Conservation (phyloP, 2,797 vertebrate genomes). For the Simalia tracyae region DNA sequence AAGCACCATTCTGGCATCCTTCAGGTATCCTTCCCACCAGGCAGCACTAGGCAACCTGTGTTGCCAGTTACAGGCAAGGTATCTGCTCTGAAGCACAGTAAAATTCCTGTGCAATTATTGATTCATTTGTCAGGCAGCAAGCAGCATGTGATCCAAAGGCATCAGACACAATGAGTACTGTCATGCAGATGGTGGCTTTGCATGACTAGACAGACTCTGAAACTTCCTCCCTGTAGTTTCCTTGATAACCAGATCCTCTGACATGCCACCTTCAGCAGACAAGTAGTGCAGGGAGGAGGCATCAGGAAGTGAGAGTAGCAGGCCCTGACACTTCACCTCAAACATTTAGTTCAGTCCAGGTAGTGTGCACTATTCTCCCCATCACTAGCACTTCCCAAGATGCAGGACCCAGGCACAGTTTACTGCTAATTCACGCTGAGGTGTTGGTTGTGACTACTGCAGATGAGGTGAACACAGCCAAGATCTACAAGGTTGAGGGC, state of each 20-base stretch:
- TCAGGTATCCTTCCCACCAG: neutral
- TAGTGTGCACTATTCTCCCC: neutral
- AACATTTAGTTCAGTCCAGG: neutral
- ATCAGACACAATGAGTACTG: neutral
- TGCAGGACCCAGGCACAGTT: neutral
- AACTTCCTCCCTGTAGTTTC: neutral
- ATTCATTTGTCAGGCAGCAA: neutral
- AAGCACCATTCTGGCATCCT: neutral
- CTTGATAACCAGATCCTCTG: neutral
- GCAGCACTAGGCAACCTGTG: neutral
- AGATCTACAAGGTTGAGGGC: neutral
- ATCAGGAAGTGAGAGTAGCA: neutral
- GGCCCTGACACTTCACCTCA: neutral
- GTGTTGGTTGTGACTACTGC: neutral
- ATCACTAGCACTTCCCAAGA: neutral
- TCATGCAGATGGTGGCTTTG: neutral
- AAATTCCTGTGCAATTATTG: neutral
- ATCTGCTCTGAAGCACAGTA: neutral
- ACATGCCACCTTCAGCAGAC: neutral
- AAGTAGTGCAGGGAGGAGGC: neutral
- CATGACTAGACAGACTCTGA: neutral
- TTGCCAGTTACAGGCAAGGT: neutral
- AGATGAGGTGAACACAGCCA: neutral
- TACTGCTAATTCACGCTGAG: neutral
- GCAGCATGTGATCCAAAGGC: neutral